Conservation (phyloP, 1,140 invertebrate genomes). For the Diploscapter pachys region DNA sequence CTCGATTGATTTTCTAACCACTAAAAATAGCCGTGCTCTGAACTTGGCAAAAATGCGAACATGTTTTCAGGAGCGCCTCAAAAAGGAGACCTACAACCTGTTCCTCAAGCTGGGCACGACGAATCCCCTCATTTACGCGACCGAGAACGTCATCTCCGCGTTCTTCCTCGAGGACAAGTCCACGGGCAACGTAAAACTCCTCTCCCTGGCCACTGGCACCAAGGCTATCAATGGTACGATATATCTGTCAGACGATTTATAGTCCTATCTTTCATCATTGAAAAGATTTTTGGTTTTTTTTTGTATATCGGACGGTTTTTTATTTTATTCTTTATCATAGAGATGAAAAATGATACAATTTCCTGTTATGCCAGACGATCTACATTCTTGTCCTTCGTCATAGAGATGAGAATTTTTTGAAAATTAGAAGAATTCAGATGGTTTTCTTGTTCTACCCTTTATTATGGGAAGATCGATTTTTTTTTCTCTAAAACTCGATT, state of each 20-base stretch:
- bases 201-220: conserved; percentile 26
- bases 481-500: neutral
- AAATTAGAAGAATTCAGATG: no score
- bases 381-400: no score
- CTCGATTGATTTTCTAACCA: neutral
- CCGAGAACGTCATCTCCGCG: conserved; percentile 20
- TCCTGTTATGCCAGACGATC: no score
- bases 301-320: neutral
- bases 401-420: no score
- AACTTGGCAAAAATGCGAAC: neutral
- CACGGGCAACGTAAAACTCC: neutral
- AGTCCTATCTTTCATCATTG: neutral
- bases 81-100: neutral
- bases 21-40: neutral
- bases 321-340: neutral
- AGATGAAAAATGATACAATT: no score
- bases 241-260: neutral
- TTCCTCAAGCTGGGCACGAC: neutral
- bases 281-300: neutral
- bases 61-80: neutral
- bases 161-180: conserved; percentile 17
- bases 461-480: neutral
- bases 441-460: neutral
- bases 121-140: neutral
- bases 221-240: conserved; percentile 8